These are phyloP conservation scores for Papilio aristodemus DNA, from an alignment of 1,140 invertebrate genomes.

Conservation along the genomic window DNA sequence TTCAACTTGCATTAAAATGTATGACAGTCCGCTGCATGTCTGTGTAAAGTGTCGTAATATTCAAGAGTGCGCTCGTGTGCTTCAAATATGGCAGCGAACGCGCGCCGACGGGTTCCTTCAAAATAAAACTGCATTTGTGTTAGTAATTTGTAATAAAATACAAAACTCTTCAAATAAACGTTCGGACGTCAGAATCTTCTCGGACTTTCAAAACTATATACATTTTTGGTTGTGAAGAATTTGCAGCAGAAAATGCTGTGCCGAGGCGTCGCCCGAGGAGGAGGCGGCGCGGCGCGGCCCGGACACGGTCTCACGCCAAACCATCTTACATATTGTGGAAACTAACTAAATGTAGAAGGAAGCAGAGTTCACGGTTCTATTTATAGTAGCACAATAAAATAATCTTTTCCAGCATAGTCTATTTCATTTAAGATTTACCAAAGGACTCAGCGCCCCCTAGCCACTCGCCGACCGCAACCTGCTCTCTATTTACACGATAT, in stretches of 20 bases:
- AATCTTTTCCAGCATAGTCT: not conserved
- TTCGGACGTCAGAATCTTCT: not conserved
- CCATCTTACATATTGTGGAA: too few relatives aligned
- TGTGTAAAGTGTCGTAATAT: too few relatives aligned
- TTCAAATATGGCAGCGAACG: too few relatives aligned
- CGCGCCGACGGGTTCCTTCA: too few relatives aligned
- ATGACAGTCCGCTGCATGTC: too few relatives aligned
- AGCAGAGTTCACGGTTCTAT: not conserved
- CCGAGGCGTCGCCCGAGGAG: too few relatives aligned
- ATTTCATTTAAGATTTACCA: not conserved
- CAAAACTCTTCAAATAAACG: not conserved
- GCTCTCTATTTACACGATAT: not conserved
- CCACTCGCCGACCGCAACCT: not conserved
- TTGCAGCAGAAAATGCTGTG: not conserved
- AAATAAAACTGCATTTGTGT: constrained; percentile 23
- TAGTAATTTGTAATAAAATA: constrained; percentile 13
- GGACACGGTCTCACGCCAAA: not conserved
- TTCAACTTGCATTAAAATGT: too few relatives aligned
- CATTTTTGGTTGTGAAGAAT: not conserved
- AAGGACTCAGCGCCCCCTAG: not conserved
- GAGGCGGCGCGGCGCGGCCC: not conserved
- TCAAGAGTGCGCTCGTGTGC: too few relatives aligned
- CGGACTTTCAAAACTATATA: not conserved
- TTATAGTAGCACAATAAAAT: not conserved
- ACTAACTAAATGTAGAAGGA: not conserved